phyloP scores from a whole-genome alignment of 2,888 invertebrate species.

The Scaptomyza polygonia region DNA sequence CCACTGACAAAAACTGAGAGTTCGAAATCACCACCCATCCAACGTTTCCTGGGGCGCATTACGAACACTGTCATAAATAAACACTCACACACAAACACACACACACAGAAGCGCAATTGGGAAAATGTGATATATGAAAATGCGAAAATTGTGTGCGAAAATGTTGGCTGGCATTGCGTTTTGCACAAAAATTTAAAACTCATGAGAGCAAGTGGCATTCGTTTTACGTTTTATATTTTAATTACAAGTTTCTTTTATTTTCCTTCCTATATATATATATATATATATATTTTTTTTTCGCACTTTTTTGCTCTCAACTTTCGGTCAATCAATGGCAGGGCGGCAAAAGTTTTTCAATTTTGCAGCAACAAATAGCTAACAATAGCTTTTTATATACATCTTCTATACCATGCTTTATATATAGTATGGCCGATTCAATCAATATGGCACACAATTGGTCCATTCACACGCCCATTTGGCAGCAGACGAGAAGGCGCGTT shows the following conservation, averaged over 20 bases:
- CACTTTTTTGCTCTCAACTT: slow-evolving; percentile 22
- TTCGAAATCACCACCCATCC: slow-evolving; percentile 10
- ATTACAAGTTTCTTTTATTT: slow-evolving; percentile 55
- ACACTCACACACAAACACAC: slow-evolving; percentile 34
- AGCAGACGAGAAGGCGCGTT: neutral
- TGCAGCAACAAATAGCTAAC: slow-evolving; percentile 73
- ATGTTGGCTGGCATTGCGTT: neutral
- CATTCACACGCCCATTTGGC: slow-evolving; percentile 77
- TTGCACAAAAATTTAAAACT: slow-evolving; percentile 7
- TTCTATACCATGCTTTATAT: slow-evolving; percentile 8
- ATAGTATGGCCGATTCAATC: slow-evolving; percentile 65
- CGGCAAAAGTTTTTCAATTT: slow-evolving; percentile 75
- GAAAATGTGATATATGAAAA: neutral
- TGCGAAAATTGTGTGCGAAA: slow-evolving; percentile 31
- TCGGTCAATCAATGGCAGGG: slow-evolving; percentile 61
- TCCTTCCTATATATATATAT: slow-evolving; percentile 5
- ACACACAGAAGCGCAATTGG: neutral
- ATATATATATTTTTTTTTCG: neutral
- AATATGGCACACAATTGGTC: slow-evolving; percentile 73
- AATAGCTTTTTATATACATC: slow-evolving; percentile 62
- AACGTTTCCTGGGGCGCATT: slow-evolving; percentile 21
- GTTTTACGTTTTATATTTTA: slow-evolving; percentile 60
- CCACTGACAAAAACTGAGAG: slow-evolving; percentile 43
- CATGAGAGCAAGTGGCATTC: slow-evolving; percentile 9
- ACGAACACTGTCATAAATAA: slow-evolving; percentile 60